Conservation (phyloP, 2,797 vertebrate species). For the Strix occidentalis region DNA sequence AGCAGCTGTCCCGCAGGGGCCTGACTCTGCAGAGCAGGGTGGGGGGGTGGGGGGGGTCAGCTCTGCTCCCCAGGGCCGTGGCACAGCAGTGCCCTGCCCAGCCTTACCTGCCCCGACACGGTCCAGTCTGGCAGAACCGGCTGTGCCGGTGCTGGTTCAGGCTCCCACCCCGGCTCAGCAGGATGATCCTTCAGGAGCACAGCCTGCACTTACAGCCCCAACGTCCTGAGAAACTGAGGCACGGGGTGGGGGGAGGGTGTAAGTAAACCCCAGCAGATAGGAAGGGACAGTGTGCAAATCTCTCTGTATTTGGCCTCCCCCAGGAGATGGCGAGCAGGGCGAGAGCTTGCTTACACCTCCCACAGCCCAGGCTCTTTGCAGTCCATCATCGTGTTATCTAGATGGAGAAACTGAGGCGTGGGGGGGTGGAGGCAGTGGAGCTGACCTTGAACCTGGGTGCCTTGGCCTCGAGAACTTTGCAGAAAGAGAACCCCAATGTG, state of each 20-base stretch:
- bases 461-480: not conserved
- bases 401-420: not conserved
- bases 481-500: accelerated
- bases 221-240: not conserved
- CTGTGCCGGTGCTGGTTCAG: not conserved
- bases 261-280: not conserved
- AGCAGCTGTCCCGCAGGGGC: not conserved
- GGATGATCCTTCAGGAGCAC: not conserved
- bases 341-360: accelerated
- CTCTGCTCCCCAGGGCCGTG: not conserved
- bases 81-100: not conserved
- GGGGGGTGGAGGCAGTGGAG: not conserved
- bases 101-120: not conserved
- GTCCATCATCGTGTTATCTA: accelerated
- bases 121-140: not conserved
- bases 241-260: accelerated
- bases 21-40: not conserved
- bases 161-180: not conserved
- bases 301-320: not conserved
- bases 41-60: not conserved
- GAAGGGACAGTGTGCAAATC: not conserved
- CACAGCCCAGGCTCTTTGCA: not conserved
- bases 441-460: not conserved
- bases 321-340: not conserved
- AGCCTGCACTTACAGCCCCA: not conserved